These are phyloP conservation scores for Peromyscus aztecus DNA, from an alignment of 2,797 vertebrate species.

Conservation along the genomic window DNA sequence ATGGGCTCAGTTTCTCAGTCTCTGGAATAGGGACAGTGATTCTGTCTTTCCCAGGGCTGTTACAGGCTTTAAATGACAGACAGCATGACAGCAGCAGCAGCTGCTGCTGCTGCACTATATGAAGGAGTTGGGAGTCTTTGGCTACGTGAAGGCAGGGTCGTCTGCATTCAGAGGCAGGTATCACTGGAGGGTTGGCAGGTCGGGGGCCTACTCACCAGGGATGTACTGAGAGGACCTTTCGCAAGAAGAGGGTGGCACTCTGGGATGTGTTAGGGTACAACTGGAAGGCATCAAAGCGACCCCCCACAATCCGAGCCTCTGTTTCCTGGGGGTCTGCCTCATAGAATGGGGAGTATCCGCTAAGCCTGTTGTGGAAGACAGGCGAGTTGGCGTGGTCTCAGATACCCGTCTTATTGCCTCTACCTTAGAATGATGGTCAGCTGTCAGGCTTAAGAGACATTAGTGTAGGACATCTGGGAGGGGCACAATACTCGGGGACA, in stretches of 20 bases:
- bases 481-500: not conserved
- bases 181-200: not conserved
- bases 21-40: not conserved
- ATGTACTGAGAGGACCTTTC: constrained; percentile 96
- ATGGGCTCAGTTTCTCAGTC: not conserved
- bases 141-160: not conserved
- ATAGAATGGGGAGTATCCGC: constrained; percentile 95
- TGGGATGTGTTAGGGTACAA: constrained; percentile 99
- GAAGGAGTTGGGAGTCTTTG: not conserved
- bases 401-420: not conserved
- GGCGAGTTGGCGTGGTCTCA: not conserved
- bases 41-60: not conserved
- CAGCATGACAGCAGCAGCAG: not conserved
- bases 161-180: not conserved
- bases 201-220: constrained; percentile 93
- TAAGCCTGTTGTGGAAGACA: constrained; percentile 91
- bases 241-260: constrained; percentile 97
- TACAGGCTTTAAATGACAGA: not conserved
- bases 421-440: not conserved
- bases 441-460: not conserved
- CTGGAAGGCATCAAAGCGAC: constrained; percentile 97
- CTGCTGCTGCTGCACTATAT: not conserved
- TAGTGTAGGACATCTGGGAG: not conserved
- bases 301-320: constrained; percentile 94
- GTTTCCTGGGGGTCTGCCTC: constrained; percentile 93